phyloP scores from a whole-genome alignment of 2,113 vertebrate species.

The Falco punctatus region DNA sequence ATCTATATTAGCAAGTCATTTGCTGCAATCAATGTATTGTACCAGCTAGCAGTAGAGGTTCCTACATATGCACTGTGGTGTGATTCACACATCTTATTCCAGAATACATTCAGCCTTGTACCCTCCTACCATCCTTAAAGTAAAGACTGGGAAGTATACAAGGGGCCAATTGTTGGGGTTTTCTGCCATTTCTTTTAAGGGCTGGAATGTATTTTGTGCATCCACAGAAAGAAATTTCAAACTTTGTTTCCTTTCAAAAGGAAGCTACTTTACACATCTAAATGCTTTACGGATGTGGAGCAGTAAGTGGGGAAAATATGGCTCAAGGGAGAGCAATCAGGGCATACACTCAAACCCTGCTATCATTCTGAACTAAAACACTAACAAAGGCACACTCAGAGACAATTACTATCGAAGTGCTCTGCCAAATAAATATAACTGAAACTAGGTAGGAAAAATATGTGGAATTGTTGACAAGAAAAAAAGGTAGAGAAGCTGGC shows the following conservation, averaged over 20 bases:
- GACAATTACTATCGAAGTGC: neutral
- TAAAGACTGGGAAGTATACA: neutral
- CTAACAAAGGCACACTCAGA: neutral
- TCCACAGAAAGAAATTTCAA: neutral
- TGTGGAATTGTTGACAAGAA: neutral
- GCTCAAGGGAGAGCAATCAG: neutral
- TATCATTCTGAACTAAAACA: neutral
- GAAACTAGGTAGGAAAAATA: neutral
- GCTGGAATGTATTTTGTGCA: neutral
- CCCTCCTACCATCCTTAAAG: neutral
- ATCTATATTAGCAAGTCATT: neutral
- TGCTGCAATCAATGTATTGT: neutral
- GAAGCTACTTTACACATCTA: neutral
- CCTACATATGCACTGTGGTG: neutral
- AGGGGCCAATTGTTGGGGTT: neutral
- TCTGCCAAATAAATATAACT: neutral
- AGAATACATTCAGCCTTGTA: neutral
- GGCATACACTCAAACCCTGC: neutral
- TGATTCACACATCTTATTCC: neutral
- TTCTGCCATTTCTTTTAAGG: neutral
- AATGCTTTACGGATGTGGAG: neutral
- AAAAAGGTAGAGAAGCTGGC: neutral
- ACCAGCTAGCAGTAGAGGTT: neutral
- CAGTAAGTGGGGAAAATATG: neutral
- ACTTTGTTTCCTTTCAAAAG: neutral